Percentiles rank a stretch among this genome's conserved stretches.
Conservation (phyloP, 2,797 vertebrate genomes). For the Esox masquinongy region DNA sequence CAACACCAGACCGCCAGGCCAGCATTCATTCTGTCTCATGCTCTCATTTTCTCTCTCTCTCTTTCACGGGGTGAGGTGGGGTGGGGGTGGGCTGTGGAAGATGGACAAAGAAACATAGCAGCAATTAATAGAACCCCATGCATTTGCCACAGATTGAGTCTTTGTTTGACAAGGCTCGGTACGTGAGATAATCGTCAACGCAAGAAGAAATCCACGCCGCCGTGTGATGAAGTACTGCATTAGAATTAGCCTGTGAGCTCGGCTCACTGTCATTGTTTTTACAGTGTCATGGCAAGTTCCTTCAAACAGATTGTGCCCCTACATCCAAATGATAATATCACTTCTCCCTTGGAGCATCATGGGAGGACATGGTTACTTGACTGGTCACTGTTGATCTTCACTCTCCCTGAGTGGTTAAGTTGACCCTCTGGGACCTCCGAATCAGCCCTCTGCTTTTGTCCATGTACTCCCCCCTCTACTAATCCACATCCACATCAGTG, state of each 20-base stretch:
- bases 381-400: slow-evolving; percentile 38
- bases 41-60: background rate
- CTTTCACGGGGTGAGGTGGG: background rate
- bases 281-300: background rate
- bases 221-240: background rate
- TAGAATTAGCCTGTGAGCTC: slow-evolving; percentile 13
- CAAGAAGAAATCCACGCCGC: background rate
- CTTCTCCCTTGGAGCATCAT: background rate
- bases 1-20: background rate
- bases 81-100: background rate
- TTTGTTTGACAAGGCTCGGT: background rate
- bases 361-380: slow-evolving; percentile 23
- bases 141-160: background rate
- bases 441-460: slow-evolving; percentile 28
- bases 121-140: background rate
- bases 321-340: slow-evolving; percentile 1
- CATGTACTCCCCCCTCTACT: slow-evolving; percentile 24
- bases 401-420: slow-evolving; percentile 34
- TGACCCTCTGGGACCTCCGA: slow-evolving; percentile 51
- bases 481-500: slow-evolving; percentile 64
- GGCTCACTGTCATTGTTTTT: background rate
- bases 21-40: background rate
- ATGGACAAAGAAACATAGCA: slow-evolving; percentile 7
- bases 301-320: slow-evolving; percentile 7
- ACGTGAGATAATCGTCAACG: background rate